Evolutionary conservation across 2,797 vertebrate species (phyloP).

Genomic region (Diplodus sargus): DNA sequence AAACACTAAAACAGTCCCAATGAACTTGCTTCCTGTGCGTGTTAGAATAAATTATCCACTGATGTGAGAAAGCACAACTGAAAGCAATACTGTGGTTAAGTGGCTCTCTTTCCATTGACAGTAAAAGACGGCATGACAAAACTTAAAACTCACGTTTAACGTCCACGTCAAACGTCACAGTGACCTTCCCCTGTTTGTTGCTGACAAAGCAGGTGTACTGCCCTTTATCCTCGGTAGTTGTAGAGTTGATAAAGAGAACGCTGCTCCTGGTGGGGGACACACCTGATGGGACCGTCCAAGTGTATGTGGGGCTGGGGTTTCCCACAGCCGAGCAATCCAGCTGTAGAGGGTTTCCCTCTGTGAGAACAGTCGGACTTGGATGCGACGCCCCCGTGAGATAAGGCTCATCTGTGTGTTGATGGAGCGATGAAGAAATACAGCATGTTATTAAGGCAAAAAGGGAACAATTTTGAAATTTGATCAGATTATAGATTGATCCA

Average conservation of each 20-base stretch:
- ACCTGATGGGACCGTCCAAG: slow-evolving; percentile 30
- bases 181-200: too few species aligned
- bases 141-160: not conserved
- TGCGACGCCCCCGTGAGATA: rapidly evolving
- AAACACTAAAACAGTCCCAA: not conserved
- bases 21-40: not conserved
- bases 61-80: slow-evolving; percentile 6
- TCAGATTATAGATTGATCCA: not conserved
- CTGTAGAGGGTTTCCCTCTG: slow-evolving; percentile 8
- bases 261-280: too few species aligned
- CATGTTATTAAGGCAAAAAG: not conserved
- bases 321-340: slow-evolving; percentile 61
- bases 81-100: not conserved
- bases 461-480: not conserved
- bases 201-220: too few species aligned
- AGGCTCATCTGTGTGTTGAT: slow-evolving; percentile 57
- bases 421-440: not conserved
- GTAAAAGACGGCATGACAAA: not conserved
- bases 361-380: not conserved
- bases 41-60: not conserved
- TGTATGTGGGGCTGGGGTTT: slow-evolving; percentile 63
- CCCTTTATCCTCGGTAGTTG: too few species aligned
- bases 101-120: not conserved
- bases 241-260: too few species aligned
- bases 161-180: too few species aligned